phyloP scores from a whole-genome alignment of 2,113 vertebrate genomes.

The Oreamnos americanus region DNA sequence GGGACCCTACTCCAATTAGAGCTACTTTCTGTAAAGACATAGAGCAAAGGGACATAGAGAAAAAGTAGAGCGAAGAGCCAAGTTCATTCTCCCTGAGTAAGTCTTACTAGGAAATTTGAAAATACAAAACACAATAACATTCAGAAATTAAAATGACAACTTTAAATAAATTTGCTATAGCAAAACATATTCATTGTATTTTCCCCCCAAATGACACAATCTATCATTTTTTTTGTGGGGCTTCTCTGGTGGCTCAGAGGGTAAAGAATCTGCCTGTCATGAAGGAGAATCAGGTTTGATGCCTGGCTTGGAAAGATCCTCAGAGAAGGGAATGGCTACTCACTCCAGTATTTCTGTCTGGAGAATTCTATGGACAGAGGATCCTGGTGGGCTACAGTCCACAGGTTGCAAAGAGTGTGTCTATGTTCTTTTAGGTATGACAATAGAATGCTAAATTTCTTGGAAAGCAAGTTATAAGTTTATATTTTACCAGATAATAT shows the following conservation, averaged over 20 bases:
- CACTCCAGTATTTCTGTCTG: not conserved
- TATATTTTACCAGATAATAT: not conserved
- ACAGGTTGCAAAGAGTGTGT: not conserved
- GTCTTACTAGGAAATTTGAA: not conserved
- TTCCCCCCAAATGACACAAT: not conserved
- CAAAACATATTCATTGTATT: not conserved
- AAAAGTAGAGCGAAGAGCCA: not conserved
- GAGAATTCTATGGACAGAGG: not conserved
- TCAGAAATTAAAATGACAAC: not conserved
- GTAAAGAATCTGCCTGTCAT: not conserved
- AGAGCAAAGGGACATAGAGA: not conserved
- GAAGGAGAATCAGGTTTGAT: not conserved
- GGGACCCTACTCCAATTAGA: not conserved
- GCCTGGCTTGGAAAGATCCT: not conserved
- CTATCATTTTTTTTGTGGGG: not conserved
- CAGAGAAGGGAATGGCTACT: not conserved
- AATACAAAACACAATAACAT: not conserved
- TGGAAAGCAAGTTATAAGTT: not conserved
- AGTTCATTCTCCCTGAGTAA: not conserved
- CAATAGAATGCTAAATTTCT: conserved; percentile 30
- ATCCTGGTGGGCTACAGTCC: not conserved
- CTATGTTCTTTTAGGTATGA: not conserved
- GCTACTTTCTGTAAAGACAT: not conserved
- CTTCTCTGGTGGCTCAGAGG: not conserved
- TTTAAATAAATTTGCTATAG: not conserved